A percentile compares a stretch with the other conserved stretches of the same genome.
Evolutionary conservation across 1,140 invertebrate species (phyloP).

Genomic region (Berghia stephanieae): DNA sequence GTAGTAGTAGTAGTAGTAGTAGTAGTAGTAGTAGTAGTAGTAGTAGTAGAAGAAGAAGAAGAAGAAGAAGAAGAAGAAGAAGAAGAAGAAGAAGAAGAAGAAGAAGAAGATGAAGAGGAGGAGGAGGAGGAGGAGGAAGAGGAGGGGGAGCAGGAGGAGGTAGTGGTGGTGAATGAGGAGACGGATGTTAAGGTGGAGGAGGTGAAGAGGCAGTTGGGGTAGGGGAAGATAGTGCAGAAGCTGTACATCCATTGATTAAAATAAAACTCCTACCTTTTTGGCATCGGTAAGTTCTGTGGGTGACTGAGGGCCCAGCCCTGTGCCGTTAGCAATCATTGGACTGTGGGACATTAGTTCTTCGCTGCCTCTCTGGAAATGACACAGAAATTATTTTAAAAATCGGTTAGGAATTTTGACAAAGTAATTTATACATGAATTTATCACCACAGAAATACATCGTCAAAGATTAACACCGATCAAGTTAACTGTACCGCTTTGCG

Average conservation of each 20-base stretch:
- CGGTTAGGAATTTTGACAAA: no score
- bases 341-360: constrained; percentile 93
- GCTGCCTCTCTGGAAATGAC: constrained; percentile 86
- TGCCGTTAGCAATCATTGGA: constrained; percentile 91
- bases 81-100: background rate
- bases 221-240: background rate
- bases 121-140: background rate
- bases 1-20: background rate
- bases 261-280: constrained; percentile 86
- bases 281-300: constrained; percentile 91
- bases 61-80: background rate
- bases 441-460: no score
- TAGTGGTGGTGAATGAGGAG: background rate
- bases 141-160: background rate
- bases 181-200: background rate
- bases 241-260: background rate
- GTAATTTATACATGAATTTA: no score
- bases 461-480: no score
- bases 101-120: background rate
- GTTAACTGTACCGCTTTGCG: no score
- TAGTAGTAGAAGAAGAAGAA: background rate
- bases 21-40: background rate
- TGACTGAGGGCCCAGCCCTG: constrained; percentile 79
- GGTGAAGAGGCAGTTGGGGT: background rate
- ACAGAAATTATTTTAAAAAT: no score